Evolutionary conservation across 2,113 vertebrate species (phyloP).

Genomic region (Siphamia tubifer): DNA sequence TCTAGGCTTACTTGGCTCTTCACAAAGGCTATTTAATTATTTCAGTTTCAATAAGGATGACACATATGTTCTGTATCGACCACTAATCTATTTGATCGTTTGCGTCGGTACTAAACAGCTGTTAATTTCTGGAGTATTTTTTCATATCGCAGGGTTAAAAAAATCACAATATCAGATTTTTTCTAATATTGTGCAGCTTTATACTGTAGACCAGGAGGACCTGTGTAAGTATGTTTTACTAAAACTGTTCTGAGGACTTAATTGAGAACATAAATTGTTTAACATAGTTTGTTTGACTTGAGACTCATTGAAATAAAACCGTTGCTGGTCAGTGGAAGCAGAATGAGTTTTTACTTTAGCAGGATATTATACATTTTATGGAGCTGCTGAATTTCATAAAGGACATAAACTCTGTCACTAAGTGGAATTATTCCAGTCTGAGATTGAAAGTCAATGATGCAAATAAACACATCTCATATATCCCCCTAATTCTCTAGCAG

Average conservation of each 20-base stretch:
- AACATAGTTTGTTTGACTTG: not conserved
- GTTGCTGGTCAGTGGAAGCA: not conserved
- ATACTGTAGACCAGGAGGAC: slow-evolving; percentile 32
- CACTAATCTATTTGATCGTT: too few species aligned
- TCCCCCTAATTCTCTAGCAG: slow-evolving; percentile 9
- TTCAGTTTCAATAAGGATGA: too few species aligned
- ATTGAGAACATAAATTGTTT: not conserved
- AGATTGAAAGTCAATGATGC: not conserved
- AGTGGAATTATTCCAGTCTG: not conserved
- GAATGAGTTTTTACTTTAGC: not conserved
- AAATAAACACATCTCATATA: not conserved
- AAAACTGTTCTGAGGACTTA: slow-evolving; percentile 26
- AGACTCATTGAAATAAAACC: not conserved
- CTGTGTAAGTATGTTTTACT: slow-evolving; percentile 40
- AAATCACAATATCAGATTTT: too few species aligned
- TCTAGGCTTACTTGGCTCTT: too few species aligned
- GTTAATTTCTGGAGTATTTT: too few species aligned
- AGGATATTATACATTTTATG: too few species aligned
- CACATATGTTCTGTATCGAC: too few species aligned
- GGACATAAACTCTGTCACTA: too few species aligned
- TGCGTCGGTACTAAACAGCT: too few species aligned
- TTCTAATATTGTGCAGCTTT: slow-evolving; percentile 23
- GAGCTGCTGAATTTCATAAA: too few species aligned
- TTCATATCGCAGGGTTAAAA: too few species aligned
- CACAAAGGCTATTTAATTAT: too few species aligned